Evolutionary conservation across 1,140 invertebrate genomes (phyloP).

Genomic region (Cotesia typhae): DNA sequence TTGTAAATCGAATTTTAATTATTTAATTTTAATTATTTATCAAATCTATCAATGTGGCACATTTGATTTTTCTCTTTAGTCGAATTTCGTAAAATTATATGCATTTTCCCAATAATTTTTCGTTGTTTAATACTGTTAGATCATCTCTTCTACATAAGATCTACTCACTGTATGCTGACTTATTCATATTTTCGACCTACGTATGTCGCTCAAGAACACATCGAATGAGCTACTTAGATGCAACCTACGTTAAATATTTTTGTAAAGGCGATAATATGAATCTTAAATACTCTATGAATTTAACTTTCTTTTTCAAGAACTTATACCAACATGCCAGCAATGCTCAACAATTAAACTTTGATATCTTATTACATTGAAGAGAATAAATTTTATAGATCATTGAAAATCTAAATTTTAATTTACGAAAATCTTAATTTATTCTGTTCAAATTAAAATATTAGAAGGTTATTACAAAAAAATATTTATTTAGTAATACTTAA

Average conservation of each 20-base stretch:
- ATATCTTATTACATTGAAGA: too few species aligned
- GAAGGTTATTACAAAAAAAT: too few species aligned
- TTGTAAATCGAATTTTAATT: too few species aligned
- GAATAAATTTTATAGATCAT: too few species aligned
- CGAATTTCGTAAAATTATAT: background rate
- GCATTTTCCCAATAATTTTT: background rate
- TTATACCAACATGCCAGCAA: background rate
- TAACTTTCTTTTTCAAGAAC: background rate
- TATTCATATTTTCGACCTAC: constrained; percentile 24
- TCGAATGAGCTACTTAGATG: constrained; percentile 26
- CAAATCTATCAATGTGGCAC: too few species aligned
- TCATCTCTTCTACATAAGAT: background rate
- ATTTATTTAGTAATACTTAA: too few species aligned
- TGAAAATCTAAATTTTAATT: too few species aligned
- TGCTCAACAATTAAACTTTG: too few species aligned
- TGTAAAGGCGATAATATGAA: constrained; percentile 4
- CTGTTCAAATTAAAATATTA: too few species aligned
- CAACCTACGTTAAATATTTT: constrained; percentile 21
- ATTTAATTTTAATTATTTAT: too few species aligned
- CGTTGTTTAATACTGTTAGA: background rate
- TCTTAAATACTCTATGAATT: constrained; percentile 1
- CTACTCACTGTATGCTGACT: constrained; percentile 6
- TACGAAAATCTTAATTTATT: too few species aligned
- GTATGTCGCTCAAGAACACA: constrained; percentile 23
- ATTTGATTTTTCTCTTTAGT: background rate